These are phyloP conservation scores for Enteromius argenteus DNA, from an alignment of 2,797 vertebrate genomes.

Conservation along the genomic window DNA sequence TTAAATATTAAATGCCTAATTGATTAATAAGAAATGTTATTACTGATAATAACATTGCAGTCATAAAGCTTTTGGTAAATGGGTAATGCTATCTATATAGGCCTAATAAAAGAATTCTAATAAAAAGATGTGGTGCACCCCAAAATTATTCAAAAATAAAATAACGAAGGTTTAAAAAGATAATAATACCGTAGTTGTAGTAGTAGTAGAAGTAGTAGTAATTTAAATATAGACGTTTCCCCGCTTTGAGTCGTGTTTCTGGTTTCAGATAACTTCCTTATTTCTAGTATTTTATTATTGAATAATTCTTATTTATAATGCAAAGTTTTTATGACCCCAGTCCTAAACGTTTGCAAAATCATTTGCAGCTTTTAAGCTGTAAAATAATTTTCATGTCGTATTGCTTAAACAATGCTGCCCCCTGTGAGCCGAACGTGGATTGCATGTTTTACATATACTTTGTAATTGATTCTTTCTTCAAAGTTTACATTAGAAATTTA, in stretches of 20 bases:
- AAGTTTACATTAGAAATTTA: background rate
- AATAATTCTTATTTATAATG: background rate
- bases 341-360: background rate
- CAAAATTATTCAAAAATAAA: background rate
- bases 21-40: background rate
- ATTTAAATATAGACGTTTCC: background rate
- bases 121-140: background rate
- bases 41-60: background rate
- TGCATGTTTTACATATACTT: background rate
- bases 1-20: background rate
- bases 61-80: background rate
- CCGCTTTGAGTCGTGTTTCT: no score
- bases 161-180: background rate
- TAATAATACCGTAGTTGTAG: background rate
- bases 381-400: background rate
- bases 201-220: background rate
- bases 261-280: background rate
- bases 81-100: background rate
- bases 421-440: constrained; percentile 8
- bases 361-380: background rate
- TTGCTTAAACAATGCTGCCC: constrained; percentile 48
- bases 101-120: background rate
- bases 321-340: background rate
- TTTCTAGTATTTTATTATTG: background rate
- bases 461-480: background rate